These are phyloP conservation scores for Phrynosoma platyrhinos DNA, from an alignment of 2,113 vertebrate genomes.

Conservation along the genomic window DNA sequence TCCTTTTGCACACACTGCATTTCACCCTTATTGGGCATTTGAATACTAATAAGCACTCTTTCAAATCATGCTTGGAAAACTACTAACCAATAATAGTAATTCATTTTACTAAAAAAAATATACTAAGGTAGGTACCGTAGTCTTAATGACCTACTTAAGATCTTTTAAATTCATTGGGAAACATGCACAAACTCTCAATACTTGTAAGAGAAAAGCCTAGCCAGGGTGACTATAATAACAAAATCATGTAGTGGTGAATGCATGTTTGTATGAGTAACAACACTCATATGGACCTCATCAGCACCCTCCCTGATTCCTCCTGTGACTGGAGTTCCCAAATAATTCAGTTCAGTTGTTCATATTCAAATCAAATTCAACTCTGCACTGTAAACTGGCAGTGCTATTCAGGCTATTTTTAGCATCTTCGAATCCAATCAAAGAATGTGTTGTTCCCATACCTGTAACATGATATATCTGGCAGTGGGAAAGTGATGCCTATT, in stretches of 20 bases:
- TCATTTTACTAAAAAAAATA: background rate
- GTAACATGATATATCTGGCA: background rate
- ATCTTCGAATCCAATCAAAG: background rate
- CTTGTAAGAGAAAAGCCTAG: background rate
- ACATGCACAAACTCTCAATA: background rate
- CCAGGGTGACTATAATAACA: background rate
- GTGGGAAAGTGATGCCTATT: background rate
- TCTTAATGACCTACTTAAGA: background rate
- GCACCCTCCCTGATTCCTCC: background rate
- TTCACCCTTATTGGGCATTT: background rate
- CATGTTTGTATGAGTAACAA: too few relatives aligned
- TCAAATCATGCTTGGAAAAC: background rate
- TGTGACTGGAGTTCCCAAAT: background rate
- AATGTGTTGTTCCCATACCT: constrained; percentile 24
- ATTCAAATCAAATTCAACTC: background rate
- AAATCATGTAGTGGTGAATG: background rate
- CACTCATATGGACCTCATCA: background rate
- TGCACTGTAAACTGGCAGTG: background rate
- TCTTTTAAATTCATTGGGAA: background rate
- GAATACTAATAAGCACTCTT: background rate
- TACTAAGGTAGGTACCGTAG: background rate
- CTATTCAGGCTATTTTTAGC: constrained; percentile 7
- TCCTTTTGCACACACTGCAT: too few relatives aligned
- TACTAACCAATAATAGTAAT: background rate
- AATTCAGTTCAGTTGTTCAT: background rate